Conservation (phyloP, 2,888 invertebrate genomes). For the Panorpa germanica region DNA sequence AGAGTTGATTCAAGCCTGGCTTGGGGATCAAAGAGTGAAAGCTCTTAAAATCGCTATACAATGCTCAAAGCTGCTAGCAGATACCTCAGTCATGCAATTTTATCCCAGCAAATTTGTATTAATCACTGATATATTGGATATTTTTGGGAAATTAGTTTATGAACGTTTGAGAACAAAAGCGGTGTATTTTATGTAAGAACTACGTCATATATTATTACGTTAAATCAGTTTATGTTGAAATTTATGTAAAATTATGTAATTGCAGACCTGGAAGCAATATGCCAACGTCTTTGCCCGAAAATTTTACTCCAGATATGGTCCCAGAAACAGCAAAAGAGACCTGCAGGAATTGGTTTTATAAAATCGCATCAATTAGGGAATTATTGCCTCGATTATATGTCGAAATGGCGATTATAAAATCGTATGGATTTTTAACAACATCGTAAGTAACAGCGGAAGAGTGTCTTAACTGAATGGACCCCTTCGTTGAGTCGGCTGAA, state of each 20-base stretch:
- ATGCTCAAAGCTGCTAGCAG: constrained; percentile 83
- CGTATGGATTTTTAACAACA: constrained; percentile 66
- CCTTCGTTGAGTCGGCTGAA: background rate
- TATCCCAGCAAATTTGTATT: constrained; percentile 97
- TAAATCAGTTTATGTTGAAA: constrained; percentile 6
- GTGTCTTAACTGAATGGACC: no score
- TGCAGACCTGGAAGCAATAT: constrained; percentile 31
- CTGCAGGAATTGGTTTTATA: constrained; percentile 97
- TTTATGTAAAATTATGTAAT: constrained; percentile 4
- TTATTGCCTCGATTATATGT: constrained; percentile 84
- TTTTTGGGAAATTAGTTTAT: constrained; percentile 80
- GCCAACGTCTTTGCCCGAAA: constrained; percentile 31
- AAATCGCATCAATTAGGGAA: constrained; percentile 93
- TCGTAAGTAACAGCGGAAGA: constrained; percentile 25
- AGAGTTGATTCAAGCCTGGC: constrained; percentile 84
- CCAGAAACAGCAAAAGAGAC: constrained; percentile 85
- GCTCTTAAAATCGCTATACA: constrained; percentile 94
- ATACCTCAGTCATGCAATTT: constrained; percentile 79
- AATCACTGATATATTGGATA: constrained; percentile 88
- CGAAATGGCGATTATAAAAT: constrained; percentile 81
- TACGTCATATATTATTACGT: constrained; percentile 7
- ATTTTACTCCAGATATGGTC: constrained; percentile 62
- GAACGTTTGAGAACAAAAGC: constrained; percentile 64
- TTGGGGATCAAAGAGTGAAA: constrained; percentile 84
- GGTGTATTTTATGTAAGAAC: constrained; percentile 32